Evolutionary conservation across 2,888 invertebrate species (phyloP).

Genomic region (Catocala nupta): DNA sequence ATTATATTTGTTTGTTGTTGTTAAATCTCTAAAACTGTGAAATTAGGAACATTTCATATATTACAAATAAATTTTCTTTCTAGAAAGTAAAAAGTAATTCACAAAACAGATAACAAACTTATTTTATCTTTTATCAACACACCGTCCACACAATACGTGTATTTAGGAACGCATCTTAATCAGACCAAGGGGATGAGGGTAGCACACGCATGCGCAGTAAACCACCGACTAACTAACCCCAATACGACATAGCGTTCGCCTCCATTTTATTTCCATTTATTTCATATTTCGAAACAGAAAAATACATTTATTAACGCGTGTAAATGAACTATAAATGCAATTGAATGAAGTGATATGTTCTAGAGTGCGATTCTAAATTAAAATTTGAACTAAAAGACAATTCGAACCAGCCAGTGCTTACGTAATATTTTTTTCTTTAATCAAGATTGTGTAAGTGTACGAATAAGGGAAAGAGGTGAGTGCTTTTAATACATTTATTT

Average conservation of each 20-base stretch:
- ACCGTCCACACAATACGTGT: conserved; percentile 29
- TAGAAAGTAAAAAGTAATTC: too few species aligned
- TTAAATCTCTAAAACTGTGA: too few species aligned
- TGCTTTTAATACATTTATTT: conserved; percentile 38
- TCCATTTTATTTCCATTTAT: conserved; percentile 80
- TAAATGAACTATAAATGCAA: conserved; percentile 29
- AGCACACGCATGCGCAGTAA: conserved; percentile 69
- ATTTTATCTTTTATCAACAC: conserved; percentile 16
- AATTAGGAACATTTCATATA: too few species aligned
- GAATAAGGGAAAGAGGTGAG: conserved; percentile 43
- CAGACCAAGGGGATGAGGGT: conserved; percentile 48
- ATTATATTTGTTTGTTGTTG: too few species aligned
- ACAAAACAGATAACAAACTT: conserved; percentile 4
- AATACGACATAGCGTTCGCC: conserved; percentile 63
- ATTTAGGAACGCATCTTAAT: conserved; percentile 64
- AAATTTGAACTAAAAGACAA: conserved; percentile 40
- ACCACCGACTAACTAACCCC: conserved; percentile 66
- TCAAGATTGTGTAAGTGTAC: conserved; percentile 58
- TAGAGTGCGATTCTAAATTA: conserved; percentile 48
- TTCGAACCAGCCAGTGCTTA: conserved; percentile 50
- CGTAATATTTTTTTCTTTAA: conserved; percentile 63
- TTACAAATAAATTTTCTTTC: too few species aligned
- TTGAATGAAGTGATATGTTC: conserved; percentile 35
- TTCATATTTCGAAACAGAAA: conserved; percentile 59
- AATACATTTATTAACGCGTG: conserved; percentile 39